Evolutionary conservation across 2,113 vertebrate species (phyloP).

Genomic region (Chlorocebus sabaeus): DNA sequence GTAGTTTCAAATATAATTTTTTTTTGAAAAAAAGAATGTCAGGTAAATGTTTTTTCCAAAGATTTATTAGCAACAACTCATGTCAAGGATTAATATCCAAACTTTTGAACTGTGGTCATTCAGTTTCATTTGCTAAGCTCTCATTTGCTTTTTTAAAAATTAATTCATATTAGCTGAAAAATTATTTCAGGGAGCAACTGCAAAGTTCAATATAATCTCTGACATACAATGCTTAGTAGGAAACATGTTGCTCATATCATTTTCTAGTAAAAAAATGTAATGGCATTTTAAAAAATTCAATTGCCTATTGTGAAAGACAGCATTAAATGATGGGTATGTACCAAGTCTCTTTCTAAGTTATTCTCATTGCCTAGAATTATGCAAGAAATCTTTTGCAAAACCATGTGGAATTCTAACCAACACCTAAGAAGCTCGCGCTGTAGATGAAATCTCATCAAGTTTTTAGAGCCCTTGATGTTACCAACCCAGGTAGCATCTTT

Average conservation of each 20-base stretch:
- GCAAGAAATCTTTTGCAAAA: constrained; percentile 23
- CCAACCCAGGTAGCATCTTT: background rate
- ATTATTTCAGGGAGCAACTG: background rate
- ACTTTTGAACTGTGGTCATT: background rate
- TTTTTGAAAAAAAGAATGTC: background rate
- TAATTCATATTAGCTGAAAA: background rate
- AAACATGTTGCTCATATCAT: background rate
- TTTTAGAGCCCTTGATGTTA: background rate
- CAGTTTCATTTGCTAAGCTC: background rate
- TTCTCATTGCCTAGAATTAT: background rate
- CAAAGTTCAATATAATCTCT: constrained; percentile 6
- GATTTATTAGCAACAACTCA: background rate
- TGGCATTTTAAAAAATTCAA: background rate
- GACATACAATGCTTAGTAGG: background rate
- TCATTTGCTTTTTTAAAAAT: background rate
- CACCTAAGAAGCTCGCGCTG: background rate
- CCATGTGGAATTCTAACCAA: background rate
- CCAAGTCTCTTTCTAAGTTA: background rate
- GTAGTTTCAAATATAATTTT: background rate
- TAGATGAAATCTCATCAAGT: background rate
- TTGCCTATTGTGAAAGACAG: background rate
- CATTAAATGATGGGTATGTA: background rate
- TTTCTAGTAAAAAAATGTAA: background rate
- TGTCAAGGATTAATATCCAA: background rate
- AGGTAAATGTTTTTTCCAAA: background rate